phyloP scores from a whole-genome alignment of 2,113 vertebrate genomes.

The Numenius arquata region DNA sequence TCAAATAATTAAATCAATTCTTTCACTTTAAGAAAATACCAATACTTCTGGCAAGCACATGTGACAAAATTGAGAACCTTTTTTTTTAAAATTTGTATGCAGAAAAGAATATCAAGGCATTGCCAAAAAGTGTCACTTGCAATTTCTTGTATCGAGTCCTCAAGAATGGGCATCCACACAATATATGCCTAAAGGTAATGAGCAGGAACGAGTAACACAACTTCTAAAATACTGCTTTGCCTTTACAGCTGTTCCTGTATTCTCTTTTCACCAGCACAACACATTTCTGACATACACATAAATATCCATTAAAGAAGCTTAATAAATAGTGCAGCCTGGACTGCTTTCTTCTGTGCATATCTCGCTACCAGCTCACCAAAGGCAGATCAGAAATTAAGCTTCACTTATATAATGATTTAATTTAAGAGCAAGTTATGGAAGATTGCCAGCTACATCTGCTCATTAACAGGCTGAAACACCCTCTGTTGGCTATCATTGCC shows the following conservation, averaged over 20 bases:
- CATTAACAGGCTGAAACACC: constrained; percentile 66
- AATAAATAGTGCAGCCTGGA: constrained; percentile 26
- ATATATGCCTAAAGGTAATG: constrained; percentile 4
- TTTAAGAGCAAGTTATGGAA: constrained; percentile 36
- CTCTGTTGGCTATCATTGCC: constrained; percentile 27
- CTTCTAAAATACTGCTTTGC: not conserved
- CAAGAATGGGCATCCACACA: not conserved
- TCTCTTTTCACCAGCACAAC: not conserved
- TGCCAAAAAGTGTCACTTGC: constrained; percentile 25
- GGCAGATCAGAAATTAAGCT: constrained; percentile 55
- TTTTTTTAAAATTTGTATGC: constrained; percentile 11
- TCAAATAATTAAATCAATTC: not conserved
- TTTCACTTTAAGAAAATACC: not conserved
- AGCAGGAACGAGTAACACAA: constrained; percentile 23
- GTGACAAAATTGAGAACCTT: not conserved
- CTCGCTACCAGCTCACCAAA: constrained; percentile 37
- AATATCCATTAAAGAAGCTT: constrained; percentile 64
- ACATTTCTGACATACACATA: constrained; percentile 14
- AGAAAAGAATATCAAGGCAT: constrained; percentile 28
- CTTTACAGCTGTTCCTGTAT: constrained; percentile 7
- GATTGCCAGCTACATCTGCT: constrained; percentile 53
- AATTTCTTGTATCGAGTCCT: not conserved
- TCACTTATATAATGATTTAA: constrained; percentile 61
- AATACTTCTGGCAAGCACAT: not conserved
- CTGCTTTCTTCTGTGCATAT: constrained; percentile 40